A percentile compares a stretch with the other conserved stretches of the same genome.
These are phyloP conservation scores for Basileuterus tristriatus DNA, from an alignment of 2,797 vertebrate species.

Conservation along the genomic window DNA sequence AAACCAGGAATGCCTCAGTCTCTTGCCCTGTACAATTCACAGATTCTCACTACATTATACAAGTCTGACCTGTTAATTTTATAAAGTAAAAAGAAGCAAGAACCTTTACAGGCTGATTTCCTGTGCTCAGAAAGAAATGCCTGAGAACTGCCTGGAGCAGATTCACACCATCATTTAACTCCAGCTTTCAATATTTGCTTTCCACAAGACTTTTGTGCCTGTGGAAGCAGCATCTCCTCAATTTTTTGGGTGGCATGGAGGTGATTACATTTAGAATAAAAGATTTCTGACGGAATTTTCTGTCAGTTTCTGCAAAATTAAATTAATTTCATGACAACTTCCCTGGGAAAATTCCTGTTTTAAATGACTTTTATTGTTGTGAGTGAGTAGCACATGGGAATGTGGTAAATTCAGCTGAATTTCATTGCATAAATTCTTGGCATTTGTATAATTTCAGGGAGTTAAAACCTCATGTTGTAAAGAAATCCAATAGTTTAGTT, in stretches of 20 bases:
- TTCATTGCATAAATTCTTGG: neutral
- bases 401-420: neutral
- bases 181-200: neutral
- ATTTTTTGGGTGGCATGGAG: neutral
- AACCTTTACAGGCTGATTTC: neutral
- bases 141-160: neutral
- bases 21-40: neutral
- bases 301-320: neutral
- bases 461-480: neutral
- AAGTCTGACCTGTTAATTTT: constrained; percentile 12
- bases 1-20: neutral
- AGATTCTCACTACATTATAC: neutral
- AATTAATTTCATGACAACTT: neutral
- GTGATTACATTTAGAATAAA: neutral
- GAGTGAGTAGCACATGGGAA: neutral
- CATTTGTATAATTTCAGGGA: neutral
- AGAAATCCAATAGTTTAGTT: neutral
- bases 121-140: neutral
- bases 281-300: neutral
- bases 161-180: neutral
- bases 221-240: neutral
- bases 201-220: neutral
- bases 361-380: neutral
- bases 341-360: neutral
- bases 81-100: neutral